Base-by-base conservation (phyloP, 2,113 vertebrate genomes). In the Ginglymostoma cirratum region DNA sequence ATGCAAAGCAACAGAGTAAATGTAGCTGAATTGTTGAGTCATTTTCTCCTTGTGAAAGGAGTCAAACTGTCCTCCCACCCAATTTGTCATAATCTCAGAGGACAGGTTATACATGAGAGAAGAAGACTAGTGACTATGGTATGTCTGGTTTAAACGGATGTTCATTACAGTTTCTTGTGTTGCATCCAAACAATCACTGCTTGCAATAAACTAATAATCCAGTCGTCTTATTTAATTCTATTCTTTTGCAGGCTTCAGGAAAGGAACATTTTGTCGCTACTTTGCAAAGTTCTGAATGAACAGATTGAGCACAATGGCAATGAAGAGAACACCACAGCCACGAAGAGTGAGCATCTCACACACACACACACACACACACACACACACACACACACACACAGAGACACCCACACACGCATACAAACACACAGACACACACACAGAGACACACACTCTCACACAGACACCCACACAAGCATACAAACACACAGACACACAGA, bases 1-100 rank as follows among this genome's bases (percentile, higher is more conserved):
- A 70, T 95, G 67, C 66, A 69, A 95, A 72, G 67, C 42, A 93
- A 93, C n/a, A 95, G 38, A 48, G 93, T 69, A 72, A 95, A 70
- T 48, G 67, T 15, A 95, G 93, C 93, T 95, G 93, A 95, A 45
- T 95, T 95, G 93, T 70, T 95, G 38, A 70, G 93, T 94, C n/a
- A 69, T 94, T 69, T 69, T 69, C 61, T 95, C 67, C 45, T 70
- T 95, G 67, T 72, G 66, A 95, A 95, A 48, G 66, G 93, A 70
- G 67, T 55, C 52, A 52, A 55, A 89, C 55, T 55, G 52, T 70
- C 93, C 67, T 67, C 92, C 66, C 42, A 70, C 66, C 67, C 48
- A 95, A 72, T 72, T 70, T 48, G 27, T 55, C 86, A 89, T 42
- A 55, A 48, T 95, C 67, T 72, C 93, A 70, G 93, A 69, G 72